Percentiles rank a stretch among this genome's conserved stretches.
Conservation (phyloP, 2,888 invertebrate genomes). For the Drosophila rubida region DNA sequence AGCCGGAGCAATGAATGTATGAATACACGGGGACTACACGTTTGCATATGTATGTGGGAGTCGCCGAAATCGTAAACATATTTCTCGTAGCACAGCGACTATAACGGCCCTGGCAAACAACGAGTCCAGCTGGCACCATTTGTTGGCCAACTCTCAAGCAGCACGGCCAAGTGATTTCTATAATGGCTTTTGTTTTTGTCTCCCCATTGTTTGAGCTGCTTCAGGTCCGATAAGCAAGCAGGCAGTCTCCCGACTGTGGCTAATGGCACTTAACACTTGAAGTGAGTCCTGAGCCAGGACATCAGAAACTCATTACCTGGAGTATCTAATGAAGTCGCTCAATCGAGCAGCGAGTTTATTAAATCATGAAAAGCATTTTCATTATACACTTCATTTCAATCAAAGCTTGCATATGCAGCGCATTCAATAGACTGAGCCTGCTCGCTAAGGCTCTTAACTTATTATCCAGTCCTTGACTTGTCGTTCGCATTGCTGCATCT, state of each 20-base stretch:
- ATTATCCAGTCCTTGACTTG: conserved; percentile 24
- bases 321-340: neutral
- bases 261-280: conserved; percentile 24
- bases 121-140: conserved; percentile 14
- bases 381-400: neutral
- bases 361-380: neutral
- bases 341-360: neutral
- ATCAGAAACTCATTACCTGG: conserved; percentile 23
- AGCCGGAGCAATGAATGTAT: neutral
- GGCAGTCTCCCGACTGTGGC: conserved; percentile 4
- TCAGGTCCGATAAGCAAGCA: conserved; percentile 1
- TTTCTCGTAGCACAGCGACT: conserved; percentile 34
- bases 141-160: conserved; percentile 14
- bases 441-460: conserved; percentile 14
- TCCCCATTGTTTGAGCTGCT: conserved; percentile 3
- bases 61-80: conserved; percentile 43
- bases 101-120: conserved; percentile 25
- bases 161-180: conserved; percentile 17
- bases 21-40: neutral
- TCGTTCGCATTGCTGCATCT: conserved; percentile 1
- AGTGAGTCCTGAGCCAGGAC: neutral
- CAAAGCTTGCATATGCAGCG: neutral
- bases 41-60: neutral
- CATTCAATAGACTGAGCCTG: neutral
- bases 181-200: conserved; percentile 3